These are phyloP conservation scores for Diarsia rubi DNA, from an alignment of 2,888 invertebrate genomes.

Conservation along the genomic window DNA sequence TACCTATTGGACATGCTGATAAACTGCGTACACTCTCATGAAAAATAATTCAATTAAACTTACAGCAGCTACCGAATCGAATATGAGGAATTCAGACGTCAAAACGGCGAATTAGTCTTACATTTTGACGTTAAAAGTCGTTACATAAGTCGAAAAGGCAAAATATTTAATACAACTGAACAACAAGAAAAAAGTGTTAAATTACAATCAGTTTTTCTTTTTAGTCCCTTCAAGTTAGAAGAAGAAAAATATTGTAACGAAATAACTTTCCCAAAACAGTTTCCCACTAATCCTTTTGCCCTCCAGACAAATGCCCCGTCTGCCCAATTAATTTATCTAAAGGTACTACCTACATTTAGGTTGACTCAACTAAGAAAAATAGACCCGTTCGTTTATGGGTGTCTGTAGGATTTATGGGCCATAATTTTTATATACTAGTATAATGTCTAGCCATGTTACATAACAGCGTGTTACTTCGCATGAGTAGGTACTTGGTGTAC, in stretches of 20 bases:
- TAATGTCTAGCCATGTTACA: constrained; percentile 32
- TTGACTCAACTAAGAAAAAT: constrained; percentile 53
- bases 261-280: constrained; percentile 17
- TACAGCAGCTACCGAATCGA: constrained; percentile 6
- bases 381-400: constrained; percentile 37
- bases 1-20: constrained; percentile 29
- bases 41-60: constrained; percentile 19
- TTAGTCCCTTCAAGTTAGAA: neutral
- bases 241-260: constrained; percentile 39
- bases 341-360: constrained; percentile 43
- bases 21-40: constrained; percentile 20
- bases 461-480: constrained; percentile 17
- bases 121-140: neutral
- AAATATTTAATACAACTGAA: neutral
- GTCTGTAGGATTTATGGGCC: constrained; percentile 40
- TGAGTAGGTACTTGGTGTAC: constrained; percentile 5
- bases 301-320: constrained; percentile 62
- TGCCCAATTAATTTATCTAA: constrained; percentile 52
- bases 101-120: neutral
- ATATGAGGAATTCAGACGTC: neutral
- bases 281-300: constrained; percentile 45
- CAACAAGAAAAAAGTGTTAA: constrained; percentile 8
- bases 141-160: neutral
- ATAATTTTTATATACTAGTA: constrained; percentile 42
- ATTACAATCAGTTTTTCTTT: neutral